Conservation (phyloP, 2,888 invertebrate genomes). For the Cryptocheilus praepositus region DNA sequence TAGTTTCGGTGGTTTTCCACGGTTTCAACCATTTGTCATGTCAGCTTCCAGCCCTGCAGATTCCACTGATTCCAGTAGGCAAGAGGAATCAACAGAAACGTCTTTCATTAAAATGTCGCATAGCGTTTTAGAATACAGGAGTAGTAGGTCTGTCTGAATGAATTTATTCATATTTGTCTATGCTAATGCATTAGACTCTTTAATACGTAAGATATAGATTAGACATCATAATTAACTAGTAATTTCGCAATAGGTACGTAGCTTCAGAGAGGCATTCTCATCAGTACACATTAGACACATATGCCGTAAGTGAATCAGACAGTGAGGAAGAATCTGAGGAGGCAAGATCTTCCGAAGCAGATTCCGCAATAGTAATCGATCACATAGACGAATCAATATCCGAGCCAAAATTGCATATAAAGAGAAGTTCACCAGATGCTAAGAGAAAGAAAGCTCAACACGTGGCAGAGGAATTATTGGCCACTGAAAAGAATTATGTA, state of each 20-base stretch:
- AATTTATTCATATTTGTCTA: background rate
- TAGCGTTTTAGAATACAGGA: conserved; percentile 70
- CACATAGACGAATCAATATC: conserved; percentile 52
- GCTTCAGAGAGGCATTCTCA: conserved; percentile 64
- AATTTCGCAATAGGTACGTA: conserved; percentile 56
- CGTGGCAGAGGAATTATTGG: conserved; percentile 79
- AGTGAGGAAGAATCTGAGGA: conserved; percentile 75
- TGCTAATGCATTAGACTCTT: background rate
- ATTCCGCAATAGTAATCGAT: conserved; percentile 58
- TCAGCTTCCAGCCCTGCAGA: conserved; percentile 63
- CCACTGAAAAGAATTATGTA: conserved; percentile 80
- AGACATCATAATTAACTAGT: background rate
- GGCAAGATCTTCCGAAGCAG: conserved; percentile 64
- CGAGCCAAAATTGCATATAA: conserved; percentile 48
- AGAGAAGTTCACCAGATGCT: conserved; percentile 48
- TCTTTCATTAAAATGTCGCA: conserved; percentile 69
- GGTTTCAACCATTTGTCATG: conserved; percentile 71
- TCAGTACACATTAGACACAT: conserved; percentile 66
- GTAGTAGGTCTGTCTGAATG: conserved; percentile 62
- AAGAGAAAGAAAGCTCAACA: conserved; percentile 63
- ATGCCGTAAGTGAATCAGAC: conserved; percentile 75
- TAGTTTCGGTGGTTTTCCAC: conserved; percentile 69
- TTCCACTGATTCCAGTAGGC: conserved; percentile 54
- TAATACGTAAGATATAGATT: background rate
- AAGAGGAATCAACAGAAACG: conserved; percentile 63